These are phyloP conservation scores for Oncorhynchus tshawytscha DNA, from an alignment of 2,113 vertebrate species.

Conservation along the genomic window DNA sequence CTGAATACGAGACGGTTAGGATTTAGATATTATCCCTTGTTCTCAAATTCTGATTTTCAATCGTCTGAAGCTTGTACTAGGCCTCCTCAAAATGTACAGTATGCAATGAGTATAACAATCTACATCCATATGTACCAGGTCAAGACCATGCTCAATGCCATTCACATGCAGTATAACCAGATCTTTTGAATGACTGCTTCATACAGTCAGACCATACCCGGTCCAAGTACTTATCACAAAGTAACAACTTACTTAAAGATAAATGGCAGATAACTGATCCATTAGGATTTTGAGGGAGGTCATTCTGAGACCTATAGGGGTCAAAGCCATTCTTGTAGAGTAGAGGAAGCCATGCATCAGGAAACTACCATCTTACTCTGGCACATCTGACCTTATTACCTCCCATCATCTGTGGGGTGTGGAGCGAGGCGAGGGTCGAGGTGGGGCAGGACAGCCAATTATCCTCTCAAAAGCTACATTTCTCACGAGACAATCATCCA, in stretches of 20 bases:
- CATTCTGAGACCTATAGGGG: constrained; percentile 37
- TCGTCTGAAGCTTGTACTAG: not conserved
- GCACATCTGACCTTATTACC: constrained; percentile 68
- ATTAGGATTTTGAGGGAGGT: constrained; percentile 27
- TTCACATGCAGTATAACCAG: constrained; percentile 12
- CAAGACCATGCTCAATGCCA: not conserved
- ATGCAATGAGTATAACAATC: not conserved
- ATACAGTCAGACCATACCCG: constrained; percentile 3
- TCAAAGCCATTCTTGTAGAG: constrained; percentile 52
- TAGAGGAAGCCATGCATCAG: constrained; percentile 50
- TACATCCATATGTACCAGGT: not conserved
- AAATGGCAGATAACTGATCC: constrained; percentile 50
- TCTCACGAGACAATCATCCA: constrained; percentile 63
- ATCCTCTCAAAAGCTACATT: constrained; percentile 57
- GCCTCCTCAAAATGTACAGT: no score
- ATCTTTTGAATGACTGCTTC: constrained; percentile 18
- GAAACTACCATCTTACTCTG: constrained; percentile 41
- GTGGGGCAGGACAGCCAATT: constrained; percentile 63
- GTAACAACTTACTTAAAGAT: constrained; percentile 19
- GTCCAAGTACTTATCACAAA: constrained; percentile 8
- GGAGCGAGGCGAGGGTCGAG: constrained; percentile 13
- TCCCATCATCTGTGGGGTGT: constrained; percentile 56
- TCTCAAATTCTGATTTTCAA: not conserved
- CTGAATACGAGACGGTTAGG: no score
- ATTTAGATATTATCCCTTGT: not conserved